Evolutionary conservation across 2,888 invertebrate genomes (phyloP).

Genomic region (Flexamia atlantica): DNA sequence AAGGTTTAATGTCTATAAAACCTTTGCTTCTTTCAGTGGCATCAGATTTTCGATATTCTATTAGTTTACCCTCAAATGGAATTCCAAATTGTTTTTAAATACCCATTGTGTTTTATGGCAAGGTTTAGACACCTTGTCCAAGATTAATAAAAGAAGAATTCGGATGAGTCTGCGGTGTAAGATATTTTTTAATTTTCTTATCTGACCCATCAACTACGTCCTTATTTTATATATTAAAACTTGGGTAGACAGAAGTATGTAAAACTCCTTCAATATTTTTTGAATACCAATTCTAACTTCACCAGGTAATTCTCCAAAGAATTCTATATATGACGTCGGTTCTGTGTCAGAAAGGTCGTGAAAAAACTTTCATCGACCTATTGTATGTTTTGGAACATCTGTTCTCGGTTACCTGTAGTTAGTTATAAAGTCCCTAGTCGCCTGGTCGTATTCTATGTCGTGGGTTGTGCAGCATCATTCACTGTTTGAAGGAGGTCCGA

Average conservation of each 20-base stretch:
- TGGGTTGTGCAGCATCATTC: slow-evolving; percentile 42
- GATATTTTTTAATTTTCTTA: background rate
- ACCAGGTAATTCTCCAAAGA: background rate
- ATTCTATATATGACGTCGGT: background rate
- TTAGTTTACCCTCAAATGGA: background rate
- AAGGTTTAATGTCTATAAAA: background rate
- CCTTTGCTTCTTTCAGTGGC: background rate
- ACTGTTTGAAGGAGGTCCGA: slow-evolving; percentile 41
- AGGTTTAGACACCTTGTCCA: background rate
- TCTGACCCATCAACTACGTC: background rate
- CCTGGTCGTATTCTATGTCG: slow-evolving; percentile 28
- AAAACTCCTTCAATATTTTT: background rate
- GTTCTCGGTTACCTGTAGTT: background rate
- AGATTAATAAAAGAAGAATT: background rate
- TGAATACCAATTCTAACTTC: background rate
- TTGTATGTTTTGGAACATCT: background rate
- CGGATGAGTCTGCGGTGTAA: background rate
- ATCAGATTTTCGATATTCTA: background rate
- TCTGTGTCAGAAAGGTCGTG: background rate
- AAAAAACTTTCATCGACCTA: background rate
- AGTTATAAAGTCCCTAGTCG: background rate
- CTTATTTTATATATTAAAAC: background rate
- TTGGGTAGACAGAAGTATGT: background rate
- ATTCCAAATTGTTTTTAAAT: background rate
- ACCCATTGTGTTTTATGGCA: background rate